phyloP scores from a whole-genome alignment of 2,113 vertebrate species.

The Caranx ignobilis region DNA sequence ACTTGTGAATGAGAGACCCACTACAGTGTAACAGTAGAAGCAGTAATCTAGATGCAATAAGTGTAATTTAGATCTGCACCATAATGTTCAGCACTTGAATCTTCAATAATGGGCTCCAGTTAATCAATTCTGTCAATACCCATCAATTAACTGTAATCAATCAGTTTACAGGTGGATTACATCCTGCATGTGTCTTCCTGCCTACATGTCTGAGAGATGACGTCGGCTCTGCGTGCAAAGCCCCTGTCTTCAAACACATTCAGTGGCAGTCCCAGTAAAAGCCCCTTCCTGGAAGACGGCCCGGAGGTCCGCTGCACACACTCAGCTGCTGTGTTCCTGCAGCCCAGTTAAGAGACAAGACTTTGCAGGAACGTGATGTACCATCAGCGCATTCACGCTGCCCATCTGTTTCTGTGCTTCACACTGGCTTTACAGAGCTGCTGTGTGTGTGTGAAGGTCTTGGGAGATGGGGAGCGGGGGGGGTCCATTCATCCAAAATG shows the following conservation, averaged over 20 bases:
- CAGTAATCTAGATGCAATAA: too few species aligned
- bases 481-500: constrained; percentile 33
- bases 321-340: constrained; percentile 55
- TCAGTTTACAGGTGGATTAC: neutral
- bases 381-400: constrained; percentile 34
- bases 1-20: constrained; percentile 16
- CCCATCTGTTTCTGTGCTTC: constrained; percentile 72
- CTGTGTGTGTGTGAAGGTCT: constrained; percentile 37
- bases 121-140: too few species aligned
- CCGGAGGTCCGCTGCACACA: constrained; percentile 47
- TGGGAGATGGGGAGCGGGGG: neutral
- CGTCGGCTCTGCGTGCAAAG: constrained; percentile 35
- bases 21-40: too few species aligned
- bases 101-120: too few species aligned
- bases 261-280: constrained; percentile 33
- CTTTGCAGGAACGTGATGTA: constrained; percentile 37
- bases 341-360: constrained; percentile 32
- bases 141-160: too few species aligned
- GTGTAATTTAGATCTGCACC: too few species aligned
- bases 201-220: constrained; percentile 20
- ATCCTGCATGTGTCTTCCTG: constrained; percentile 2
- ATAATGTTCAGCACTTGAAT: too few species aligned
- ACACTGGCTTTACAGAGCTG: constrained; percentile 57
- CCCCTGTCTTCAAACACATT: constrained; percentile 26
- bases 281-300: constrained; percentile 35